phyloP scores from a whole-genome alignment of 1,140 invertebrate genomes.

The Dreissena rostriformis region DNA sequence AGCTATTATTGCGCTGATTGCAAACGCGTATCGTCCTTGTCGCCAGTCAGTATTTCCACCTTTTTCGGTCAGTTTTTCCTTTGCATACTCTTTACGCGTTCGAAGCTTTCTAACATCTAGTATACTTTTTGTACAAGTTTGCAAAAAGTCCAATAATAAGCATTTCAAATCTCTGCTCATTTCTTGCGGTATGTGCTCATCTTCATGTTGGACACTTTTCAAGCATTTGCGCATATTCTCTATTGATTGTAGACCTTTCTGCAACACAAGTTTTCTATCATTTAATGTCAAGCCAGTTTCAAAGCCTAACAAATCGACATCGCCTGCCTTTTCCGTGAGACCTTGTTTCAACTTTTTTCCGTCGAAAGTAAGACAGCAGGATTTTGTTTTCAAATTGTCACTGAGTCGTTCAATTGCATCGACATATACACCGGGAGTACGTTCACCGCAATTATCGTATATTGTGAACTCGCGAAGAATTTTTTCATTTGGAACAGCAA shows the following conservation, averaged over 20 bases:
- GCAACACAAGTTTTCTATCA: not conserved
- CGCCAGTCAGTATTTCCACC: constrained; percentile 27
- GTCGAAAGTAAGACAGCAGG: constrained; percentile 17
- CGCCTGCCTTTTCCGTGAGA: constrained; percentile 3
- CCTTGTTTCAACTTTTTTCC: constrained; percentile 15
- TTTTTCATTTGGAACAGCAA: constrained; percentile 50
- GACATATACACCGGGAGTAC: constrained; percentile 5
- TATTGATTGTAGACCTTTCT: not conserved
- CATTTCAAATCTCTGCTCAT: not conserved
- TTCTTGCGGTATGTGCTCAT: not conserved
- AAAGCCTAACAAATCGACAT: constrained; percentile 20
- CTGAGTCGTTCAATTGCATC: not conserved
- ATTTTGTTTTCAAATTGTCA: not conserved
- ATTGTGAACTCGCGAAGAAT: constrained; percentile 26
- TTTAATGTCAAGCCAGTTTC: constrained; percentile 3
- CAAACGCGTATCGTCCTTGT: constrained; percentile 42
- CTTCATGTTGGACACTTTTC: not conserved
- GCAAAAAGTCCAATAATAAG: not conserved
- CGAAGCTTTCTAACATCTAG: constrained; percentile 20
- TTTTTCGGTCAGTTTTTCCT: constrained; percentile 47
- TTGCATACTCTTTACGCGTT: constrained; percentile 45
- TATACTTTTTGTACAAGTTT: not conserved
- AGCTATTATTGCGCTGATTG: constrained; percentile 52
- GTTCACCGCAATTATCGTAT: not conserved
- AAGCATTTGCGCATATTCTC: not conserved